A percentile compares a stretch with the other conserved stretches of the same genome.
These are phyloP conservation scores for Phataginus tricuspis DNA, from an alignment of 2,797 vertebrate species.

Conservation along the genomic window DNA sequence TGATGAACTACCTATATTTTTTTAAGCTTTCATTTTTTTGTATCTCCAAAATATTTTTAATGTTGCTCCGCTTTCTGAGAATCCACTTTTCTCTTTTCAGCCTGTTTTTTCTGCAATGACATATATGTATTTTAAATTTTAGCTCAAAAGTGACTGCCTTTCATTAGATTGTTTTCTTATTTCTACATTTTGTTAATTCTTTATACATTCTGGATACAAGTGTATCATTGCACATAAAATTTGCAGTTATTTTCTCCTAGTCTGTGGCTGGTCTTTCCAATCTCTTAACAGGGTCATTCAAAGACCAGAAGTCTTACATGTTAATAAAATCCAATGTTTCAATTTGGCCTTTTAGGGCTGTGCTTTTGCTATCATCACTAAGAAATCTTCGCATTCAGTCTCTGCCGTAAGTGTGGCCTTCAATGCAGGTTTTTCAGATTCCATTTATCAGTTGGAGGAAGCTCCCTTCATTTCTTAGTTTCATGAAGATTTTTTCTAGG, in stretches of 20 bases:
- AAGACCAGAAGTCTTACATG: neutral
- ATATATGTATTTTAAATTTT: constrained; percentile 23
- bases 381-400: neutral
- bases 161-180: neutral
- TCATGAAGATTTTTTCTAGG: neutral
- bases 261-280: neutral
- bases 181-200: neutral
- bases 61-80: neutral
- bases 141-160: neutral
- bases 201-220: neutral
- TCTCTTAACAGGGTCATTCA: neutral
- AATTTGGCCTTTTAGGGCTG: neutral
- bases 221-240: neutral
- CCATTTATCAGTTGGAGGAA: neutral
- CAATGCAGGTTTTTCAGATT: neutral
- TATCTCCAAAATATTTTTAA: neutral
- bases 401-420: neutral
- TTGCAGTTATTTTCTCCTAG: neutral
- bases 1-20: neutral
- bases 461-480: neutral
- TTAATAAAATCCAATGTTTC: neutral
- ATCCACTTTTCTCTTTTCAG: neutral
- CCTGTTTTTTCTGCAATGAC: neutral
- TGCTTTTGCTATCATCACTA: neutral
- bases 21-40: neutral